Evolutionary conservation across 1,140 invertebrate species (phyloP).

Genomic region (Dreissena polymorpha): DNA sequence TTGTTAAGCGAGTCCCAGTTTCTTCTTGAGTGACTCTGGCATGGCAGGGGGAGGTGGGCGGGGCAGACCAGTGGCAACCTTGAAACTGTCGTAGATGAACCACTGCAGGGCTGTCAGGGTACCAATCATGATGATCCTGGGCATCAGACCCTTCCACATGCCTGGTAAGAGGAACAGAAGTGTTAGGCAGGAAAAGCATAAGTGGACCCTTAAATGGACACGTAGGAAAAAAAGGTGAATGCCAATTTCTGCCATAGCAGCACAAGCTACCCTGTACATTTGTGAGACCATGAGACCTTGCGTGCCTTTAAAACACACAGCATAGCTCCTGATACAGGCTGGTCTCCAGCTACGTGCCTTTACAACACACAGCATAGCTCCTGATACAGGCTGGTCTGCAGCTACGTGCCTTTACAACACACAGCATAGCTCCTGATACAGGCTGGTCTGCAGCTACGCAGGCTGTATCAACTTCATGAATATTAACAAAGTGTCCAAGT

Average conservation of each 20-base stretch:
- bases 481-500: slow-evolving; percentile 3
- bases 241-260: background rate
- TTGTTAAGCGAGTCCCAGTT: slow-evolving; percentile 65
- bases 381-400: no score
- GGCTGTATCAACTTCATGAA: background rate
- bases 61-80: slow-evolving; percentile 87
- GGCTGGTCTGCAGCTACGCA: no score
- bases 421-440: no score
- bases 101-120: slow-evolving; percentile 99
- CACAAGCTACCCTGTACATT: background rate
- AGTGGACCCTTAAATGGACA: background rate
- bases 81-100: slow-evolving; percentile 99
- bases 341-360: no score
- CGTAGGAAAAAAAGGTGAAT: background rate
- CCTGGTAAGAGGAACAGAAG: slow-evolving; percentile 79
- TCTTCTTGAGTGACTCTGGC: slow-evolving; percentile 91
- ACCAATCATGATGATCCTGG: slow-evolving; percentile 99
- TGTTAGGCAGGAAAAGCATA: background rate
- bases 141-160: slow-evolving; percentile 97
- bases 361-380: no score
- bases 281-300: no score
- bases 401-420: no score
- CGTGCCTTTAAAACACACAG: no score
- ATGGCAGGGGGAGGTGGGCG: slow-evolving; percentile 98
- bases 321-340: no score